These are phyloP conservation scores for Amphiprion ocellaris DNA, from an alignment of 2,113 vertebrate species.

Conservation along the genomic window DNA sequence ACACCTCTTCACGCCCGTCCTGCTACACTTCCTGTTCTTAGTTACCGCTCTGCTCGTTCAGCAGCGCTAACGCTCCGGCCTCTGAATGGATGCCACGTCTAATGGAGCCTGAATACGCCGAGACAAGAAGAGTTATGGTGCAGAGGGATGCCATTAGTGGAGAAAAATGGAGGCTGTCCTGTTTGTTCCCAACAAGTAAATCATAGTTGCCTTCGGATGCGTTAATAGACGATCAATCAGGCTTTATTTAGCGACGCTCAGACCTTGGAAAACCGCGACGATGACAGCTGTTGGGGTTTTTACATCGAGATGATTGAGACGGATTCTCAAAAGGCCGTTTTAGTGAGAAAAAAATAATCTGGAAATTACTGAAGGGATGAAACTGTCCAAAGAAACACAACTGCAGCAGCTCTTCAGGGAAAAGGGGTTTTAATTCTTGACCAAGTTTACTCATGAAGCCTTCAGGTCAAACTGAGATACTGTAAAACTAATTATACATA, in stretches of 20 bases:
- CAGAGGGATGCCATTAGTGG: slow-evolving; percentile 73
- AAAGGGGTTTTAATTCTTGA: slow-evolving; percentile 22
- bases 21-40: slow-evolving; percentile 39
- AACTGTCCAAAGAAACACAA: background rate
- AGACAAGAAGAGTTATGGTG: slow-evolving; percentile 77
- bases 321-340: slow-evolving; percentile 42
- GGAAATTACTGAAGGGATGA: background rate
- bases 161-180: slow-evolving; percentile 82
- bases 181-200: slow-evolving; percentile 77
- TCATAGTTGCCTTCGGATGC: slow-evolving; percentile 73
- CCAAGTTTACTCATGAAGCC: background rate
- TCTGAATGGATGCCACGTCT: slow-evolving; percentile 64
- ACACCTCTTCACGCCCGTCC: slow-evolving; percentile 31
- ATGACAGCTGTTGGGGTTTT: slow-evolving; percentile 47
- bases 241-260: slow-evolving; percentile 67
- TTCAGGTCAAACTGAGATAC: background rate
- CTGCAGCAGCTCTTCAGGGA: background rate
- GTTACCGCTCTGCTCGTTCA: slow-evolving; percentile 44
- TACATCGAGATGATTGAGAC: slow-evolving; percentile 60
- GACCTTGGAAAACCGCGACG: slow-evolving; percentile 58
- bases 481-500: slow-evolving; percentile 25
- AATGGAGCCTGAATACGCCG: slow-evolving; percentile 65
- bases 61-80: slow-evolving; percentile 41
- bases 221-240: slow-evolving; percentile 82
- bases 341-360: slow-evolving; percentile 5